Conservation (phyloP, 2,113 vertebrate genomes). For the Scalopus aquaticus region DNA sequence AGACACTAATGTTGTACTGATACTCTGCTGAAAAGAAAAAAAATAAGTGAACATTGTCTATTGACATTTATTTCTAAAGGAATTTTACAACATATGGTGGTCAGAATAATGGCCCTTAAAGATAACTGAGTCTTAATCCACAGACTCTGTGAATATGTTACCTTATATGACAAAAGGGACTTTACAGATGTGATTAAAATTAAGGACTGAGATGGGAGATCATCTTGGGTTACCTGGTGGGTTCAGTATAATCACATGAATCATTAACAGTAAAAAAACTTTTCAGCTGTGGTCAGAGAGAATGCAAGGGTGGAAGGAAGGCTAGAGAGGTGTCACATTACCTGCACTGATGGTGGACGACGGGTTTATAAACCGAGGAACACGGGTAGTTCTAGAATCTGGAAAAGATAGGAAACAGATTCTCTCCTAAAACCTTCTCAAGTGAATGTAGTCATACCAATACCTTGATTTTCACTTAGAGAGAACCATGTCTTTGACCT, state of each 20-base stretch:
- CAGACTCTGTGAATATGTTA: background rate
- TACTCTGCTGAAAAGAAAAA: background rate
- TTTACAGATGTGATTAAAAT: background rate
- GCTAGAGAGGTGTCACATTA: background rate
- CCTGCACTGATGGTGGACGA: background rate
- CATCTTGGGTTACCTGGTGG: background rate
- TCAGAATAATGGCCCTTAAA: background rate
- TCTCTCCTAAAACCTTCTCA: background rate
- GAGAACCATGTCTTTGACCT: background rate
- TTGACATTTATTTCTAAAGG: background rate
- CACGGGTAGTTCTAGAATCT: background rate
- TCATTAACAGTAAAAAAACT: background rate
- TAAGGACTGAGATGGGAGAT: background rate
- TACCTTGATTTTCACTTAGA: background rate
- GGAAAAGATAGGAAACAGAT: background rate
- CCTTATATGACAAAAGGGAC: background rate
- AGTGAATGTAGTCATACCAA: background rate
- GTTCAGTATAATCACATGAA: background rate
- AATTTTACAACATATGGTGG: background rate
- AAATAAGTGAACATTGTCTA: background rate
- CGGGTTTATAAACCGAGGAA: background rate
- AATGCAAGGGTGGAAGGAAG: background rate
- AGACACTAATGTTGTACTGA: background rate
- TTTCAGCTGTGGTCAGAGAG: background rate
- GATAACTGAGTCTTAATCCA: background rate